Conservation (phyloP, 2,888 invertebrate genomes). For the Pristionchus japonicus region DNA sequence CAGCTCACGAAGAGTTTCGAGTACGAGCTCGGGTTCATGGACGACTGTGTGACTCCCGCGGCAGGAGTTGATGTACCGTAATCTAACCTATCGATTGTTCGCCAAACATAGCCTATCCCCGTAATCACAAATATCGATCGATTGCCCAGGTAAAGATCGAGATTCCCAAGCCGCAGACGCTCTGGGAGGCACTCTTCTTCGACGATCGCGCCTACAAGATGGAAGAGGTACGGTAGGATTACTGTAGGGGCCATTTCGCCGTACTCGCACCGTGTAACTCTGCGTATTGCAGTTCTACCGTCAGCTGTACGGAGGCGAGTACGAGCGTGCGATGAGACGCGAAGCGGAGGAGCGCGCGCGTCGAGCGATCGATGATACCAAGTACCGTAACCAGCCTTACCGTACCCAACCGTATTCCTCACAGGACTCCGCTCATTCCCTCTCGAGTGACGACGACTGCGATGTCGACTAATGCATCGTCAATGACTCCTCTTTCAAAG, state of each 20-base stretch:
- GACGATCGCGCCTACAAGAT: conserved; percentile 34
- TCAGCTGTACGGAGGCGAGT: conserved; percentile 7
- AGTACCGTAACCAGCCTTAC: neutral
- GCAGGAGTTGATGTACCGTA: neutral
- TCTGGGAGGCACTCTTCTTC: conserved; percentile 31
- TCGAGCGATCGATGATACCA: neutral
- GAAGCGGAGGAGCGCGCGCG: conserved; percentile 20
- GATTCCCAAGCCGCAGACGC: neutral
- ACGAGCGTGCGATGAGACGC: neutral
- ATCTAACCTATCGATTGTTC: neutral
- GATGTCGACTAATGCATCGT: neutral
- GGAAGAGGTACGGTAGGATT: neutral
- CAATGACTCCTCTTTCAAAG: neutral
- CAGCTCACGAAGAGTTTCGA: neutral
- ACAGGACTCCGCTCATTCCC: neutral
- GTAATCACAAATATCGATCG: neutral
- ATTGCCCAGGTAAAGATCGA: conserved; percentile 3
- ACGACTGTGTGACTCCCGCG: conserved; percentile 1
- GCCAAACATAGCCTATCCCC: neutral
- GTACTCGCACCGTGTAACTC: neutral
- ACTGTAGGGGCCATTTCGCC: neutral
- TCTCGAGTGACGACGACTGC: neutral
- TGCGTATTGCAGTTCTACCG: conserved; percentile 5
- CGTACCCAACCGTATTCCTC: neutral
- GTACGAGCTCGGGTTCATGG: conserved; percentile 21